Percentiles rank a stretch among this genome's conserved stretches.
These are phyloP conservation scores for Anomalospiza imberbis DNA, from an alignment of 2,797 vertebrate genomes.

Conservation along the genomic window DNA sequence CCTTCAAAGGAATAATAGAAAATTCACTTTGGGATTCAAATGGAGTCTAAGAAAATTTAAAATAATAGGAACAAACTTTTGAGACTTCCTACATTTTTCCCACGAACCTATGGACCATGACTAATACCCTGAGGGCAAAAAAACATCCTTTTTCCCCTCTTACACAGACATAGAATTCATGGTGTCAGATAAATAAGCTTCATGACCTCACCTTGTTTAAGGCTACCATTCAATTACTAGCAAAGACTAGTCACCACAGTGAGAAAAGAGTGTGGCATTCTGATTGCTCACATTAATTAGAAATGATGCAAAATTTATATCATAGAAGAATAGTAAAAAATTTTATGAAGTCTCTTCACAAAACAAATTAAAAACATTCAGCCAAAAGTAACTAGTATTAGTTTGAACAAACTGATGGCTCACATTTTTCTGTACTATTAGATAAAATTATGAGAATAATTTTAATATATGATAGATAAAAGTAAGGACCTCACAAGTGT, in stretches of 20 bases:
- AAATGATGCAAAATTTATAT: conserved; percentile 19
- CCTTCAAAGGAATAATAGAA: conserved; percentile 82
- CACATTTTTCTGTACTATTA: conserved; percentile 31
- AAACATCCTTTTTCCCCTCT: conserved; percentile 74
- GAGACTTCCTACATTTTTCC: conserved; percentile 83
- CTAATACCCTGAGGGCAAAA: conserved; percentile 81
- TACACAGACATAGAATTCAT: conserved; percentile 73
- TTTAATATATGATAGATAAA: conserved; percentile 62
- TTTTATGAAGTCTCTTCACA: background rate
- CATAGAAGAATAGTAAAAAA: background rate
- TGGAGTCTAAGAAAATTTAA: conserved; percentile 80
- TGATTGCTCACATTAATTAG: conserved; percentile 61
- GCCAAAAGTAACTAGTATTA: conserved; percentile 18
- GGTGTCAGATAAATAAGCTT: conserved; percentile 77
- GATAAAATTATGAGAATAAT: conserved; percentile 57
- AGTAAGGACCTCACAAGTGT: conserved; percentile 40
- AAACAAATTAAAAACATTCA: conserved; percentile 34
- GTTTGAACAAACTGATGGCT: conserved; percentile 20
- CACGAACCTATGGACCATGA: conserved; percentile 81
- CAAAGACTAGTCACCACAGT: conserved; percentile 46
- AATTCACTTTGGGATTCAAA: conserved; percentile 81
- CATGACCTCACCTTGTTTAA: conserved; percentile 76
- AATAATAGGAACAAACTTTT: conserved; percentile 86
- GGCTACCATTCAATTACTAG: conserved; percentile 69
- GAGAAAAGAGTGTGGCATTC: conserved; percentile 34